A percentile compares a stretch with the other conserved stretches of the same genome.
These are phyloP conservation scores for Okapia johnstoni DNA, from an alignment of 2,113 vertebrate species.

Conservation along the genomic window DNA sequence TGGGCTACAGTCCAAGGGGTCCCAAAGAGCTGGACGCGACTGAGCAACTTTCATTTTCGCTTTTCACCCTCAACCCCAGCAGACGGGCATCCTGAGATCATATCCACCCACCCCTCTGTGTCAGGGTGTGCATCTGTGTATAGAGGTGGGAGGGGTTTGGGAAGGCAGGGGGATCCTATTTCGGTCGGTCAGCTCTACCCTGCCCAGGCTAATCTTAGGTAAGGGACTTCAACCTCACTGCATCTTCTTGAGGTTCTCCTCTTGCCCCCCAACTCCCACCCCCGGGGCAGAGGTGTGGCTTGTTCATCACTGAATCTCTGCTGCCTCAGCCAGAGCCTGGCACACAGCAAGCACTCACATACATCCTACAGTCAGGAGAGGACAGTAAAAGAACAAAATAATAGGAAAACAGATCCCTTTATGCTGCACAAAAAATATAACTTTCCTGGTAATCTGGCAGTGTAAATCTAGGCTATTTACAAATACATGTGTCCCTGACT, in stretches of 20 bases:
- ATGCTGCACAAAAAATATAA: neutral
- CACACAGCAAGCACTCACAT: neutral
- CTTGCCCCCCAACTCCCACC: neutral
- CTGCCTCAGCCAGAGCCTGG: neutral
- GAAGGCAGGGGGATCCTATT: neutral
- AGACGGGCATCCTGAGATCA: neutral
- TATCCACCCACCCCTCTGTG: neutral
- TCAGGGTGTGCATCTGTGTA: neutral
- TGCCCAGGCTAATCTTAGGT: neutral
- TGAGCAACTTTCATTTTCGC: too few species aligned
- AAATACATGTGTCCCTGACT: neutral
- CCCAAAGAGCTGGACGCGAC: too few species aligned
- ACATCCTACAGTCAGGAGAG: neutral
- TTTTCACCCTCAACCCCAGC: neutral
- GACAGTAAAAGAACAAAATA: neutral
- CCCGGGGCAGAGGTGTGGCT: neutral
- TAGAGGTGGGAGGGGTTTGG: accelerated
- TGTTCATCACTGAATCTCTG: neutral
- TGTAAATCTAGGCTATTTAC: neutral
- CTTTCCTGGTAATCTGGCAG: neutral
- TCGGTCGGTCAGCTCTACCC: neutral
- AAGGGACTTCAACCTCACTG: neutral
- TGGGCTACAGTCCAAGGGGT: too few species aligned
- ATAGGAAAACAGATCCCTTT: neutral
- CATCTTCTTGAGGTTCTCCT: neutral